A percentile compares a stretch with the other conserved stretches of the same genome.
Conservation (phyloP, 1,140 invertebrate species). For the Conopomorpha cramerella region DNA sequence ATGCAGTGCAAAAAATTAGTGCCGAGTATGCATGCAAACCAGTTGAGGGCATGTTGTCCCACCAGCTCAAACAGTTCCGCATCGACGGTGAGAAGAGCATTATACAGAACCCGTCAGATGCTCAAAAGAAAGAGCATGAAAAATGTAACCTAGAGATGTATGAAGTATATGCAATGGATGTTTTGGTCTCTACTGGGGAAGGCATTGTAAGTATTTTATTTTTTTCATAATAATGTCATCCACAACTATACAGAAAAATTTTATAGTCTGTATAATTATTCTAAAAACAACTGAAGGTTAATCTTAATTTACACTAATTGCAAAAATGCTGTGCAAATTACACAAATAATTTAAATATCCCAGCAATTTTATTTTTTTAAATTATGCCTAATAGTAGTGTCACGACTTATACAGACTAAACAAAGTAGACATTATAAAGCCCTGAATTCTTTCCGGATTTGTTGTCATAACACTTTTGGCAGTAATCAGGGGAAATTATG, state of each 20-base stretch:
- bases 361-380: too few species aligned
- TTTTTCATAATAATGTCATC: neutral
- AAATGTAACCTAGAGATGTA: conserved; percentile 95
- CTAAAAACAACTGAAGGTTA: too few species aligned
- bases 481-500: conserved; percentile 35
- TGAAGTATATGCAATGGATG: conserved; percentile 99
- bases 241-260: neutral
- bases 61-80: conserved; percentile 94
- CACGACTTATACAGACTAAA: too few species aligned
- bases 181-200: conserved; percentile 83
- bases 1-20: conserved; percentile 91
- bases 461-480: conserved; percentile 18
- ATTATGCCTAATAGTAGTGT: too few species aligned
- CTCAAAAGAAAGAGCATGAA: conserved; percentile 97
- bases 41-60: conserved; percentile 98
- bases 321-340: too few species aligned
- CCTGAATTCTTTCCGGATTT: conserved; percentile 43
- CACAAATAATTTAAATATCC: too few species aligned
- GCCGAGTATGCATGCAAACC: conserved; percentile 95
- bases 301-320: too few species aligned
- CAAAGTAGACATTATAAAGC: too few species aligned
- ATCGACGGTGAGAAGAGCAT: conserved; percentile 99
- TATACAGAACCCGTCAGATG: conserved; percentile 91
- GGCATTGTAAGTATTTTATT: conserved; percentile 31
- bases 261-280: conserved; percentile 1